Base-by-base conservation (phyloP, 1,140 invertebrate genomes). In the Drosophila yakuba region DNA sequence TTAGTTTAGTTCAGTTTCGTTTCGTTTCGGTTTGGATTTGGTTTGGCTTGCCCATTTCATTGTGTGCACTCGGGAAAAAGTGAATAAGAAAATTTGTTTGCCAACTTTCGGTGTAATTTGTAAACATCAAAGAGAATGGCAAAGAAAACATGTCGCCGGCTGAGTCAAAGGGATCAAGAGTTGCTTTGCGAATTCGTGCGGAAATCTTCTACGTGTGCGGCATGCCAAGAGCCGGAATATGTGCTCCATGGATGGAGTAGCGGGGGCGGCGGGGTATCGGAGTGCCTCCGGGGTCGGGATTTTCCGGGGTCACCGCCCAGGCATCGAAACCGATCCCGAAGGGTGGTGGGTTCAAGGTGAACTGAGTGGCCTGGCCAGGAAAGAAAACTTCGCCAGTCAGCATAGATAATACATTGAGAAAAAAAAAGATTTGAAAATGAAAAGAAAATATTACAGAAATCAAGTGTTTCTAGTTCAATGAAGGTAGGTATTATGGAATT, bases 51-150 rank as follows among this genome's bases (percentile, higher is more conserved):
- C 39, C 74, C 57, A 80, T 77, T 85, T 75, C 64, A 68, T 71
- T 81, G 78, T 81, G 78, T 81, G 72, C 61, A 73, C 63, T 77
- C 50, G 62, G 61, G 61, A 55, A 76, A 86, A 89, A 88, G 84
- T 88, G 84, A 88, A 89, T 90, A 89, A 89, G 84, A 89, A 89
- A 89, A 89, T 89, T 89, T 89, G 84, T 89, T 89, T 89, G 85
- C 74, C 85, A 89, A 89, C 73, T 88, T 89, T 88, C 78, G 85
- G 81, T 89, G 85, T 89, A 89, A 89, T 89, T 89, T 89, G 84
- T 89, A 89, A 89, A 89, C 84, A 89, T 89, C 84, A 89, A 89
- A 89, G 85, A 89, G 85, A 90, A 89, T 81, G 78, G 73, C 71
- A 80, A 80, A 73, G 77, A 84, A 89, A 90, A 84, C 84, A 89